Evolutionary conservation across 2,113 vertebrate genomes (phyloP), one percentile per base, ranked within the genome.

Genomic region (Baryphthengus martii): DNA sequence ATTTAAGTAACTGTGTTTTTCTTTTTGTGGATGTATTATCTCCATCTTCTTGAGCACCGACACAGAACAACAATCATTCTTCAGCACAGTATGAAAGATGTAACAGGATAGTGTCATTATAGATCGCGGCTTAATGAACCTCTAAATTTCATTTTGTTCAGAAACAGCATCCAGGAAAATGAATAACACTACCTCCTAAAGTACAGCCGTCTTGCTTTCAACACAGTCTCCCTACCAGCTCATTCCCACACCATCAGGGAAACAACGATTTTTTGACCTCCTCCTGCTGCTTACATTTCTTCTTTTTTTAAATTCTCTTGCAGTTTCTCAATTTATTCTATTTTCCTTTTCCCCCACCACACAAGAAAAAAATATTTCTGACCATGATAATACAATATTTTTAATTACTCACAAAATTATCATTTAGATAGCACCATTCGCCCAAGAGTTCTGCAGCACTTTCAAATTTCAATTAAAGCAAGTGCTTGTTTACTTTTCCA

Each of bases 161-260:
- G 71, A 89, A 95, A 88, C 9, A 47, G 52, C 25, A 83, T 70
- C 66, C 61, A 95, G 58, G 26, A 92, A 81, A 95, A 92, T 50
- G 47, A 88, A 37, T 67, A 93, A 61, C 62, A 53, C 47, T 80
- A 19, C 17, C 37, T 81, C 62, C 87, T 89, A n/a, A 78, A 94
- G 62, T 6, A 61, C 14, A 85, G 17, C 16, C 42, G 11, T 47
- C 61, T 11, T 88, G 52, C 75, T 40, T 73, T 92, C 85, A 76
- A 37, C 40, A 56, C 0, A 0, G 44, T 44, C 20, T 72, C 52
- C 13, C 9, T 8, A 80, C 5, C 25, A 80, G 37, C 39, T 88
- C 12, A 25, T 19, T 94, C 61, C 79, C 56, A 83, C 9, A 82
- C 20, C 24, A 78, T 26, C 35, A 67, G 58, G 23, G 12, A 88